Evolutionary conservation across 2,113 vertebrate species (phyloP).

Genomic region (Ceratotherium simum): DNA sequence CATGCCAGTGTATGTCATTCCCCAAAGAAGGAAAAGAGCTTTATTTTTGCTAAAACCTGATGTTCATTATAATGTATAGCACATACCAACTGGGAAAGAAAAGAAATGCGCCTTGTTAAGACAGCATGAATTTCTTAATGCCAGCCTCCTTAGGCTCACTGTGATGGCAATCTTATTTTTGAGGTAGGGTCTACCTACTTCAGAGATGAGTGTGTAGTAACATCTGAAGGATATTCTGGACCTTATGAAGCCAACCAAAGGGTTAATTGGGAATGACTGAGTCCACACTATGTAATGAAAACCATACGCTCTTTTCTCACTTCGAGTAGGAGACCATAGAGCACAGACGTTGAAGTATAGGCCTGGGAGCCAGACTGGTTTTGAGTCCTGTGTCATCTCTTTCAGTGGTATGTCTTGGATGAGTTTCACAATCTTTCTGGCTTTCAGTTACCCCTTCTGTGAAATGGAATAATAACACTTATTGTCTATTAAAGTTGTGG

Average conservation of each 20-base stretch:
- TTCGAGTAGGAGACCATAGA: background rate
- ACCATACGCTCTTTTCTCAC: background rate
- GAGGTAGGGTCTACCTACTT: background rate
- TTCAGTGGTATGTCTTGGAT: background rate
- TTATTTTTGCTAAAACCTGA: slow-evolving; percentile 53
- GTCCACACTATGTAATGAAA: background rate
- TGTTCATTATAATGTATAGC: background rate
- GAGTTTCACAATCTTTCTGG: background rate
- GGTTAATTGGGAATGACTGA: background rate
- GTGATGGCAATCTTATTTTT: background rate
- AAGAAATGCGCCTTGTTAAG: background rate
- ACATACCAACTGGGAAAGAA: background rate
- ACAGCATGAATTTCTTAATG: background rate
- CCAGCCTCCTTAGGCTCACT: background rate
- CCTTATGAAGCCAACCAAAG: background rate
- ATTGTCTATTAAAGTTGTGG: background rate
- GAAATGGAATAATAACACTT: background rate
- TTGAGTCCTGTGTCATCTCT: background rate
- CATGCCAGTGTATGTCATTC: slow-evolving; percentile 7
- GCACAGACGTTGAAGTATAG: background rate
- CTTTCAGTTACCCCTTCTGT: background rate
- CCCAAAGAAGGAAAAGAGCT: slow-evolving; percentile 41
- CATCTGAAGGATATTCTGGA: background rate
- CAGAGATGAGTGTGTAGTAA: background rate
- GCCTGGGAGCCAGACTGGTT: background rate